Evolutionary conservation across 2,113 vertebrate genomes (phyloP), one percentile per base, ranked within the genome.

Genomic region (Psephotus haematonotus): DNA sequence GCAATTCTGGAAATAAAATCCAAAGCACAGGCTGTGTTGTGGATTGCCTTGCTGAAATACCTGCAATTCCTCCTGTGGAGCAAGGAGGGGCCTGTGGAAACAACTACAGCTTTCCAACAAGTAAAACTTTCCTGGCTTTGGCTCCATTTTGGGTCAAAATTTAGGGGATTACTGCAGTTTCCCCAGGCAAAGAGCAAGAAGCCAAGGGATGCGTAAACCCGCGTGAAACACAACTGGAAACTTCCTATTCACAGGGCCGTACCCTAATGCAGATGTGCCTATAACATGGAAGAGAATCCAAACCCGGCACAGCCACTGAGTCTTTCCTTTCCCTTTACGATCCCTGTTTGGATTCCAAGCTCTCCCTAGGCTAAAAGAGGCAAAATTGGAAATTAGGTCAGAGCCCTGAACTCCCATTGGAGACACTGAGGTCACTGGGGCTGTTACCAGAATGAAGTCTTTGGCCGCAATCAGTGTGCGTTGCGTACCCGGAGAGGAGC

Each of bases 1-100:
- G n/a, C 72, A 96, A 82, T 95, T 95, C 90, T 92, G 82, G 80
- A 95, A 96, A 94, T 84, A 35, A 94, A 84, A 92, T 71, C 82
- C 83, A 86, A 90, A 97, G 33, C 64, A 75, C 15, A 65, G 53
- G 82, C 78, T 78, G 74, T 84, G 29, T 47, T 90, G 69, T 49
- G 86, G 93, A 86, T 60, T 83, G 69, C 76, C 96, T 44, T 93
- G 80, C 83, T 95, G 95, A 94, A 93, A 81, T 93, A 86, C 67
- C 83, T 86, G 92, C 92, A 79, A 59, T 35, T 86, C 31, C 46
- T 96, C 24, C 80, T 65, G 62, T 31, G 86, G 52, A 50, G 79
- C 69, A 53, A 71, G 55, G 72, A 24, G 53, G 74, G 81, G 90
- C 60, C 84, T 50, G 13, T 91, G 57, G 70, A 95, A 93, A 87